Base-by-base conservation (phyloP, 2,113 vertebrate genomes). In the Coryphaenoides rupestris region DNA sequence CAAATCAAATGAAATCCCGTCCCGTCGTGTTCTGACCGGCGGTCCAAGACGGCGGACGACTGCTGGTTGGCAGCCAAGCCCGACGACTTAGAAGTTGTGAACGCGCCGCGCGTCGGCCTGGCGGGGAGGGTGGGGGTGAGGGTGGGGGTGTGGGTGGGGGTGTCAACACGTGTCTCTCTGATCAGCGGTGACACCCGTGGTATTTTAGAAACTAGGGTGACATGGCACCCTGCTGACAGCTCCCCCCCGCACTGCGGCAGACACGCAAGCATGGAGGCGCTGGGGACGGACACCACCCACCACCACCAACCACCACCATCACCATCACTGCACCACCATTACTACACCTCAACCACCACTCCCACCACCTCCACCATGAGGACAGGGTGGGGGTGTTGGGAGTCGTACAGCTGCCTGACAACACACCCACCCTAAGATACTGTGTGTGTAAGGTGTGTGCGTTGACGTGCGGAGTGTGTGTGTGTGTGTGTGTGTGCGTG, bases 181-280 rank as follows among this genome's bases (percentile, higher is more conserved):
- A 86, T 81, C 59, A 64, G 68, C 69, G 64, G 45, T 75, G 83
- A 83, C 81, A 80, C 58, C 68, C 66, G 62, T 84, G 80, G 76
- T 73, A 80, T 78, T 81, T 79, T 63, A 33, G 76, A 78, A 85
- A 82, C n/a, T 5, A 70, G 75, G 69, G 58, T 81, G 64, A 79
- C 77, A 78, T 64, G 62, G 28, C 52, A 49, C 23, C 23, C 55
- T 76, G 61, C 58, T 80, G 79, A 79, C 77, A 83, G 66, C 71
- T n/a, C n/a, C n/a, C n/a, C n/a, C n/a, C 64, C 2, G 62, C 22
- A 73, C 74, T 66, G 76, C 52, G 59, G 67, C 58, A 63, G 73
- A 81, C 58, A 77, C 21, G 49, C 76, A 74, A 57, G 9, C 65
- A n/a, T 60, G 22, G 46, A 72, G 65, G 69, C 58, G 26, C 57